Conservation (phyloP, 2,888 invertebrate genomes). For the Chrysotoxum bicinctum region DNA sequence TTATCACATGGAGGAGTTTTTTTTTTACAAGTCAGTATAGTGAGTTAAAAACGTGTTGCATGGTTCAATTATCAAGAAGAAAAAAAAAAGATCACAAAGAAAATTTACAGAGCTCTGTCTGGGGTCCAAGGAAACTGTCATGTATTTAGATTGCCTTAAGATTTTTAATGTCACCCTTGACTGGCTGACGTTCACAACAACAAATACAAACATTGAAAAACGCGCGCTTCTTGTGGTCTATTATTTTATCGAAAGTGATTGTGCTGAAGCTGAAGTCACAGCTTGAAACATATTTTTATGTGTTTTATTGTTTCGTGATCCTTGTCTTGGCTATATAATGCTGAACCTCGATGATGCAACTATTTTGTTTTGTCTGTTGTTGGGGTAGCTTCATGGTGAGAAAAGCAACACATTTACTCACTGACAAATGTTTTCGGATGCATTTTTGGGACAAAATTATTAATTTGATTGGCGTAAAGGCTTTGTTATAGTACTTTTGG, state of each 20-base stretch:
- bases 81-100: conserved; percentile 7
- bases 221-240: conserved; percentile 32
- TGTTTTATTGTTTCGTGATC: background rate
- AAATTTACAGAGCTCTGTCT: conserved; percentile 5
- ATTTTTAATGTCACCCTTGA: conserved; percentile 15
- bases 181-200: background rate
- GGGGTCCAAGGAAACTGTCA: conserved; percentile 9
- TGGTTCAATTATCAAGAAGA: conserved; percentile 55
- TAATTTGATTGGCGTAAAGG: too few relatives aligned
- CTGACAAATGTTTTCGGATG: too few relatives aligned
- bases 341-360: background rate
- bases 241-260: conserved; percentile 9
- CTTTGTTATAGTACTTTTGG: too few relatives aligned
- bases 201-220: conserved; percentile 2
- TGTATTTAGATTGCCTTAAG: conserved; percentile 4
- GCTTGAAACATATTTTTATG: background rate
- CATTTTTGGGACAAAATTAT: too few relatives aligned
- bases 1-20: conserved; percentile 59
- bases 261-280: background rate
- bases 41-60: conserved; percentile 58
- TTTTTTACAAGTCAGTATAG: conserved; percentile 25
- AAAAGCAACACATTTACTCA: too few relatives aligned
- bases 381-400: too few relatives aligned
- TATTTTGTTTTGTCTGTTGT: background rate
- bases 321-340: background rate